Conservation (phyloP, 2,888 invertebrate species). For the Philereme vetulata region DNA sequence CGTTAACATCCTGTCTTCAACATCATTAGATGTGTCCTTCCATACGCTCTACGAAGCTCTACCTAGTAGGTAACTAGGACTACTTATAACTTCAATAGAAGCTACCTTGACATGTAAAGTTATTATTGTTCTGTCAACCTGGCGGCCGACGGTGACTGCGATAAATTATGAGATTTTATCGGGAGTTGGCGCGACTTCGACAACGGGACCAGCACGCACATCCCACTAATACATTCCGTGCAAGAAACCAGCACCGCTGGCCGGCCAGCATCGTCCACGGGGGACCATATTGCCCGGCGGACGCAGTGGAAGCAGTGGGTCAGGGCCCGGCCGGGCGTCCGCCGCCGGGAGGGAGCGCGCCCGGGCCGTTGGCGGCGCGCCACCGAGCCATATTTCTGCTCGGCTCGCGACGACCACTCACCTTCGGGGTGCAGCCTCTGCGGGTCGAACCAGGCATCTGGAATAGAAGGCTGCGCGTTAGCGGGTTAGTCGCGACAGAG, state of each 20-base stretch:
- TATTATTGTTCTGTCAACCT: slow-evolving; percentile 58
- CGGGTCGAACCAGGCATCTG: slow-evolving; percentile 97
- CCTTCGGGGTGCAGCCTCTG: slow-evolving; percentile 96
- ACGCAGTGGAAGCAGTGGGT: slow-evolving; percentile 31
- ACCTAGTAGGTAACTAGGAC: not conserved
- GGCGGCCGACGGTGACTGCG: slow-evolving; percentile 36
- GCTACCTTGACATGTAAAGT: slow-evolving; percentile 52
- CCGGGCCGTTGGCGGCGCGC: slow-evolving; percentile 60
- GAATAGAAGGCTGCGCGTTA: slow-evolving; percentile 85
- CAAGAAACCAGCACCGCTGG: slow-evolving; percentile 8
- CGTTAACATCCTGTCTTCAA: not conserved
- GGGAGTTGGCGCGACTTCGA: slow-evolving; percentile 37
- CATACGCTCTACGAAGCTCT: too few species aligned
- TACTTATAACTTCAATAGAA: not conserved
- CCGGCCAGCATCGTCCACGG: slow-evolving; percentile 1
- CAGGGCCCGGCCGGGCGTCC: slow-evolving; percentile 45
- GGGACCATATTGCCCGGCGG: slow-evolving; percentile 13
- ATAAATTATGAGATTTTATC: slow-evolving; percentile 37
- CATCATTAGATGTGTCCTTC: too few species aligned
- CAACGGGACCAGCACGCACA: slow-evolving; percentile 18
- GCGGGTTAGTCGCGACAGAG: slow-evolving; percentile 81
- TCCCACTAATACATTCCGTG: slow-evolving; percentile 4
- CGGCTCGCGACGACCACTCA: slow-evolving; percentile 82
- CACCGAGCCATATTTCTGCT: slow-evolving; percentile 59
- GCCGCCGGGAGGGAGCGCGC: slow-evolving; percentile 31